Evolutionary conservation across 2,113 vertebrate species (phyloP).

Genomic region (Sorex fumeus): DNA sequence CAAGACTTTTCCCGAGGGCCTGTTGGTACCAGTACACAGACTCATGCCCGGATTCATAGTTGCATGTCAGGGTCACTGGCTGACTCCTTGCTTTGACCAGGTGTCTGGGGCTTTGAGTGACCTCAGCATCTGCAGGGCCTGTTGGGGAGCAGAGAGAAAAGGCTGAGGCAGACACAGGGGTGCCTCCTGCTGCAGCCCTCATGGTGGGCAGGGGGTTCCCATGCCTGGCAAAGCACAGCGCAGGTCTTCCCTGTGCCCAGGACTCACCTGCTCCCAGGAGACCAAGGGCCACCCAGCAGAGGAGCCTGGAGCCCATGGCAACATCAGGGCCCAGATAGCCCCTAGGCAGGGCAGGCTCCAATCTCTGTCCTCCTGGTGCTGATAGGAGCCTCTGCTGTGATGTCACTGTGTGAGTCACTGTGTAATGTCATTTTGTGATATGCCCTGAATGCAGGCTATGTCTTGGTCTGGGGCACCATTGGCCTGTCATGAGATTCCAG

Average conservation of each 20-base stretch:
- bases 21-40: conserved; percentile 62
- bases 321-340: no score
- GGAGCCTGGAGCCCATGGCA: not conserved
- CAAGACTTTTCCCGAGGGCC: not conserved
- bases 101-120: conserved; percentile 17
- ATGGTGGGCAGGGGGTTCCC: fast-evolving
- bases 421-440: no score
- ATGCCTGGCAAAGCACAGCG: no score
- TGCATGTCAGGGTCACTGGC: not conserved
- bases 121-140: not conserved
- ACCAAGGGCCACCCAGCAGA: not conserved
- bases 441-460: no score
- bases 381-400: not conserved
- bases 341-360: no score
- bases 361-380: no score
- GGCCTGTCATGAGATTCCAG: no score
- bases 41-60: fast-evolving
- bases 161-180: not conserved
- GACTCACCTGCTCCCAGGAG: conserved; percentile 41
- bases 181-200: no score
- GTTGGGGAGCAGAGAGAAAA: not conserved
- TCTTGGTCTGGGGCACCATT: no score
- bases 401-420: not conserved
- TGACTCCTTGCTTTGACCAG: not conserved
- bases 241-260: not conserved